Evolutionary conservation across 2,113 vertebrate species (phyloP), one percentile per base, ranked within the genome.

Genomic region (Balaeniceps rex): DNA sequence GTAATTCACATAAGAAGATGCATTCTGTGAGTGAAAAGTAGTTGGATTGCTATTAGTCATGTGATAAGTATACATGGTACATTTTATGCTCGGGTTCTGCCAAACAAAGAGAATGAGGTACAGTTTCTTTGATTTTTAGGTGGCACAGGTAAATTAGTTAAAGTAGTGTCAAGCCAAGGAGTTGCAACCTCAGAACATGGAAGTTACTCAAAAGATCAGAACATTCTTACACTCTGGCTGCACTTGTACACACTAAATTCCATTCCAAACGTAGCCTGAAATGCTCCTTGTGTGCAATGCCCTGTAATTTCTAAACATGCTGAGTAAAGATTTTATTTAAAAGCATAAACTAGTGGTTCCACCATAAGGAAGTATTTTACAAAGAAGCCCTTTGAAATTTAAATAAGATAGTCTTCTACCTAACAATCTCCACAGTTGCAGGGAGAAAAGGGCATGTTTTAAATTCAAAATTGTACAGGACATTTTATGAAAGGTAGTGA

Each of bases 291-390:
- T 71, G 46, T 74, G 79, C n/a, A 78, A 75, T 95, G 69, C 83
- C 93, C 91, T 96, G 74, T 96, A 97, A 97, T 97, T 95, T 96
- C 70, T 89, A 87, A 92, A 94, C 54, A 71, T 49, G 89, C 93
- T 94, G 87, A 94, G 95, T 89, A 96, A 94, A 91, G 77, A 40
- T 84, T 96, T 96, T 84, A 75, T 94, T 94, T 93, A 75, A 95
- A 88, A 94, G 74, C n/a, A 76, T 75, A 36, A 87, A 76, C 57
- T 23, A n/a, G 61, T 93, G 70, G 87, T 93, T 95, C 84, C 81
- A 91, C 61, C 47, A 95, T 65, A 84, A 89, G 95, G 95, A 96
- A 96, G 81, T 94, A 66, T 66, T 96, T 70, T 75, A 78, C 72
- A 89, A 91, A 91, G 87, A 55, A 87, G 72, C 16, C 51, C 84